A percentile compares a stretch with the other conserved stretches of the same genome.
phyloP scores from a whole-genome alignment of 2,797 vertebrate species.

The Xenopus petersii region DNA sequence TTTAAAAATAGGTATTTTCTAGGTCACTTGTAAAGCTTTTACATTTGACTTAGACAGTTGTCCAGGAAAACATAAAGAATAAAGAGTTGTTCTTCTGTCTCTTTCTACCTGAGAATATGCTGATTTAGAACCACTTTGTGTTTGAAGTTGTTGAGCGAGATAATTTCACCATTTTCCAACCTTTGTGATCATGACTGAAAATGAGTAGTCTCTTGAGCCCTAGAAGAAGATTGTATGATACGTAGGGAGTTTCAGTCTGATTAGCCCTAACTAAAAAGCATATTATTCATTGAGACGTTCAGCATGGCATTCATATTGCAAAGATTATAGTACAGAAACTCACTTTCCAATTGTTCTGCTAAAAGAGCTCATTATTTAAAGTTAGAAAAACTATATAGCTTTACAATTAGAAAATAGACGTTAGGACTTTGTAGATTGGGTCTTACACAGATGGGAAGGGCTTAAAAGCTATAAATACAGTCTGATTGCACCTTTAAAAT shows the following conservation, averaged over 20 bases:
- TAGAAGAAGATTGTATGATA: slow-evolving; percentile 77
- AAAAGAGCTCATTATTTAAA: slow-evolving; percentile 37
- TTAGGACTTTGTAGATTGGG: no score
- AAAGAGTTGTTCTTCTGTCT: slow-evolving; percentile 70
- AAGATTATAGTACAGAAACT: slow-evolving; percentile 36
- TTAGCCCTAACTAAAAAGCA: slow-evolving; percentile 70
- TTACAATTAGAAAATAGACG: no score
- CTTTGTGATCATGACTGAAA: slow-evolving; percentile 87
- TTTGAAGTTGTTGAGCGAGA: slow-evolving; percentile 88
- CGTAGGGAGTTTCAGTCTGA: slow-evolving; percentile 74
- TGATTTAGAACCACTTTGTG: slow-evolving; percentile 90
- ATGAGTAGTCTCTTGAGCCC: slow-evolving; percentile 82
- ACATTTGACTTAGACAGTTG: slow-evolving; percentile 71
- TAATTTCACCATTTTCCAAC: slow-evolving; percentile 85
- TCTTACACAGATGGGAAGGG: no score
- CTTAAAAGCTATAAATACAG: no score
- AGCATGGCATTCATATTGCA: slow-evolving; percentile 18
- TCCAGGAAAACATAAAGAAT: slow-evolving; percentile 71
- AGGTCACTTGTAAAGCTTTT: slow-evolving; percentile 77
- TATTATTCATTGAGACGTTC: slow-evolving; percentile 70
- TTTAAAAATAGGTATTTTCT: slow-evolving; percentile 35
- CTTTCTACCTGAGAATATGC: slow-evolving; percentile 70
- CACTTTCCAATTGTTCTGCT: slow-evolving; percentile 51
- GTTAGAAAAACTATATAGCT: no score
- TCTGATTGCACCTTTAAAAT: no score